Base-by-base conservation (phyloP, 2,113 vertebrate species). In the Holacanthus passer region DNA sequence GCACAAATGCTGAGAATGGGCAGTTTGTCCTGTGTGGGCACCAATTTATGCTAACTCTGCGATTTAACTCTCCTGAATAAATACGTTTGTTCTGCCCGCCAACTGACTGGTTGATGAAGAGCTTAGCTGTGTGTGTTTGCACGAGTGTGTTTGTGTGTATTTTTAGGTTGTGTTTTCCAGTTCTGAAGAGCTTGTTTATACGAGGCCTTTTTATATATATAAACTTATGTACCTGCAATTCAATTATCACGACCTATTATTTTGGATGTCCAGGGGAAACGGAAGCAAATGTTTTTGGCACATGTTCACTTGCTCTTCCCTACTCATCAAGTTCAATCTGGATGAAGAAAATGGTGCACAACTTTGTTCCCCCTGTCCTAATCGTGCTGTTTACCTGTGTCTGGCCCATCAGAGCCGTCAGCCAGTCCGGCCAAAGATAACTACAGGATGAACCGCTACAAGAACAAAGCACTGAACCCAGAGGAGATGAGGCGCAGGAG, bases 381-480 rank as follows among this genome's bases (percentile, higher is more conserved):
- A 32, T 14, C 1, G 1, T 82, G 24, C 47, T 70, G 22, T 64
- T 22, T 59, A 4, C 7, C 4, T 65, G 6, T 78, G 5, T 82
- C 3, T 87, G 45, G 7, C 60, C 62, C 31, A 24, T 1, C 92
- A 99, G 98, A 99, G 87, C 97, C 96, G 81, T 96, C 97, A 95
- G 96, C 96, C 59, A 99, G 98, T 94, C 98, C 98, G 94, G 96
- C 48, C 88, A 99, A 95, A 94, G 97, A 99, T 84, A 99, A 97
- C 94, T 98, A 96, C 87, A 96, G 98, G 94, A 99, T 99, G 98
- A 99, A 98, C 94, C 97, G 98, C 81, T 99, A 99, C 93, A 99
- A 99, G 95, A 99, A 99, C 95, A 99, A 99, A 94, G 98, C 98
- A 32, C 95, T 99, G 43, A 99, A 99, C 39, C 96, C 97, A 1